Percentiles rank a stretch among this genome's conserved stretches.
Evolutionary conservation across 2,888 invertebrate species (phyloP).

Genomic region (Clistopyga incitator): DNA sequence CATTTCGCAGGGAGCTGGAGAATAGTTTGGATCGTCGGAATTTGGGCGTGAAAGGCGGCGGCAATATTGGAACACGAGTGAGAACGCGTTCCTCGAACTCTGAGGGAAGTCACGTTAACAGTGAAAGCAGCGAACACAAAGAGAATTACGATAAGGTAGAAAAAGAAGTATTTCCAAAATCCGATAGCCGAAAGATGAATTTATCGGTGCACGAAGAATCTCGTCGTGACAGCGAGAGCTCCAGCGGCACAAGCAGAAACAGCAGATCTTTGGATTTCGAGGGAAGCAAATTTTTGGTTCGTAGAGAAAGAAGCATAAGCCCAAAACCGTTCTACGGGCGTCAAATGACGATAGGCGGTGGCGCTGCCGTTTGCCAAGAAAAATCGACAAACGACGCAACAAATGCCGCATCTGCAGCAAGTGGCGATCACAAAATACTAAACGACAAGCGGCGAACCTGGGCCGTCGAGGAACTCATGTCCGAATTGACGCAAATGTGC

Average conservation of each 20-base stretch:
- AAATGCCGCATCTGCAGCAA: background rate
- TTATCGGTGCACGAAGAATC: conserved; percentile 61
- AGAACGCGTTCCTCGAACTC: conserved; percentile 67
- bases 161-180: conserved; percentile 13
- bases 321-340: conserved; percentile 65
- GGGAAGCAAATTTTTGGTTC: conserved; percentile 47
- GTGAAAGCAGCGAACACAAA: conserved; percentile 59
- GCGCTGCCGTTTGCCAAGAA: conserved; percentile 53
- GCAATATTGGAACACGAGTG: conserved; percentile 43
- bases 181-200: conserved; percentile 51
- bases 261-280: conserved; percentile 67
- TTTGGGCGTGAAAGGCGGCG: conserved; percentile 37
- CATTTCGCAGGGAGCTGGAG: conserved; percentile 76
- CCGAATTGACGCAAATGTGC: conserved; percentile 76
- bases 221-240: conserved; percentile 62
- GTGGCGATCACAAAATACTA: conserved; percentile 69
- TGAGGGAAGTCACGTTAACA: conserved; percentile 68
- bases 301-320: conserved; percentile 63
- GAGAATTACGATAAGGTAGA: conserved; percentile 40
- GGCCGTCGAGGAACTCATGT: conserved; percentile 80
- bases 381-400: conserved; percentile 14
- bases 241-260: conserved; percentile 61
- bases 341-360: conserved; percentile 65
- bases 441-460: conserved; percentile 80
- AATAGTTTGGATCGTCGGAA: conserved; percentile 69